These are phyloP conservation scores for Amia ocellicauda DNA, from an alignment of 2,113 vertebrate genomes.

Conservation along the genomic window DNA sequence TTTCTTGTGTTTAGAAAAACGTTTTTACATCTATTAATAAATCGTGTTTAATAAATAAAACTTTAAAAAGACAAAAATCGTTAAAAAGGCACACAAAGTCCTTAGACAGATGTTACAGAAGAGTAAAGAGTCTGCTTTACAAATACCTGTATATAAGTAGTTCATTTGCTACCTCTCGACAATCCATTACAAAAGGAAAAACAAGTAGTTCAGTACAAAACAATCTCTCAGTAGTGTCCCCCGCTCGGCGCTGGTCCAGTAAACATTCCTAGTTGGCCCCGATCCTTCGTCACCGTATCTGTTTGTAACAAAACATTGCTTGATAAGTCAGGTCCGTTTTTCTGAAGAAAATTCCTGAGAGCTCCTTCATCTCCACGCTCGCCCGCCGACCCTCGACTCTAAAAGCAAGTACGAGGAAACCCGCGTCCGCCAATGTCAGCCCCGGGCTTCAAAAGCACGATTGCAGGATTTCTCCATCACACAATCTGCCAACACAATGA, in stretches of 20 bases:
- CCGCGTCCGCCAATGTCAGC: slow-evolving; percentile 64
- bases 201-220: slow-evolving; percentile 78
- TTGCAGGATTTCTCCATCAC: slow-evolving; percentile 61
- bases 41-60: slow-evolving; percentile 70
- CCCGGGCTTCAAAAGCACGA: slow-evolving; percentile 66
- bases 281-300: slow-evolving; percentile 58
- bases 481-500: slow-evolving; percentile 34
- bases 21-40: slow-evolving; percentile 55
- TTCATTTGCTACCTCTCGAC: slow-evolving; percentile 70
- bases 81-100: slow-evolving; percentile 95
- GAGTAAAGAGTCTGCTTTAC: slow-evolving; percentile 80
- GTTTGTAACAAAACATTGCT: slow-evolving; percentile 37
- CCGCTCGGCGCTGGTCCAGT: slow-evolving; percentile 59
- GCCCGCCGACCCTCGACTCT: slow-evolving; percentile 73
- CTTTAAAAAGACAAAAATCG: slow-evolving; percentile 74
- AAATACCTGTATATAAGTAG: slow-evolving; percentile 66
- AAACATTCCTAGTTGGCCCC: slow-evolving; percentile 55
- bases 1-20: slow-evolving; percentile 55
- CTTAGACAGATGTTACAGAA: slow-evolving; percentile 82
- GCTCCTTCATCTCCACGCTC: slow-evolving; percentile 60
- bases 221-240: slow-evolving; percentile 84
- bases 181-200: slow-evolving; percentile 57
- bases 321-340: slow-evolving; percentile 60
- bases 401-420: slow-evolving; percentile 80
- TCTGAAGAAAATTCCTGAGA: slow-evolving; percentile 83